These are phyloP conservation scores for Petrosia ficiformis DNA, from an alignment of 37 sponge, comb jelly and placozoan genomes.

Conservation along the genomic window DNA sequence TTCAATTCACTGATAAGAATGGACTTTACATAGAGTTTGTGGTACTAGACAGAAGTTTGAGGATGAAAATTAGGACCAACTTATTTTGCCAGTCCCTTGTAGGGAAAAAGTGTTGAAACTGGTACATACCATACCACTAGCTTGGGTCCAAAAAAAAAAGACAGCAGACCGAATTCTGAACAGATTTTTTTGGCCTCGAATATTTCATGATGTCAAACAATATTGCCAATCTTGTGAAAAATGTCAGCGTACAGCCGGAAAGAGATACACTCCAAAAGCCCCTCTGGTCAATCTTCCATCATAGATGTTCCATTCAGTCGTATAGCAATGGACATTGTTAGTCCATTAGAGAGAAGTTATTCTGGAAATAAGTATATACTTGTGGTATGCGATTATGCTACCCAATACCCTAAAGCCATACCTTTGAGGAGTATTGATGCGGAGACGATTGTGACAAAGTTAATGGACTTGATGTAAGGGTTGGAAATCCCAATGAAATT, in stretches of 20 bases:
- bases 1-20: not conserved
- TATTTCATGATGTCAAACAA: not conserved
- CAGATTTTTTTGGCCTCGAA: constrained; percentile 1
- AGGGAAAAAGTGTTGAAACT: not conserved
- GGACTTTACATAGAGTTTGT: not conserved
- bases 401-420: constrained; percentile 20
- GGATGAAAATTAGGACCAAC: not conserved
- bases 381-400: constrained; percentile 32
- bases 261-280: not conserved
- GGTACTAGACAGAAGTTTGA: not conserved
- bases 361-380: constrained; percentile 9
- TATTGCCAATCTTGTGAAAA: constrained; percentile 7
- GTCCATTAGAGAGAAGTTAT: constrained; percentile 7
- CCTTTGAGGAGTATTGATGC: constrained; percentile 35
- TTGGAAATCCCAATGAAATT: constrained; percentile 37
- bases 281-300: not conserved
- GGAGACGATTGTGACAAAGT: constrained; percentile 22
- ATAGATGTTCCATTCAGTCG: constrained; percentile 4
- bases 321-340: constrained; percentile 28
- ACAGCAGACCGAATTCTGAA: constrained; percentile 4
- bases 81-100: constrained; percentile 6
- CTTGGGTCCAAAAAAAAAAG: too few species aligned
- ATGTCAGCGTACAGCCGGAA: constrained; percentile 7
- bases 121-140: constrained; percentile 9
- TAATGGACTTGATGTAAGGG: constrained; percentile 23